Evolutionary conservation across 1,140 invertebrate genomes (phyloP).

Genomic region (Solen grandis): DNA sequence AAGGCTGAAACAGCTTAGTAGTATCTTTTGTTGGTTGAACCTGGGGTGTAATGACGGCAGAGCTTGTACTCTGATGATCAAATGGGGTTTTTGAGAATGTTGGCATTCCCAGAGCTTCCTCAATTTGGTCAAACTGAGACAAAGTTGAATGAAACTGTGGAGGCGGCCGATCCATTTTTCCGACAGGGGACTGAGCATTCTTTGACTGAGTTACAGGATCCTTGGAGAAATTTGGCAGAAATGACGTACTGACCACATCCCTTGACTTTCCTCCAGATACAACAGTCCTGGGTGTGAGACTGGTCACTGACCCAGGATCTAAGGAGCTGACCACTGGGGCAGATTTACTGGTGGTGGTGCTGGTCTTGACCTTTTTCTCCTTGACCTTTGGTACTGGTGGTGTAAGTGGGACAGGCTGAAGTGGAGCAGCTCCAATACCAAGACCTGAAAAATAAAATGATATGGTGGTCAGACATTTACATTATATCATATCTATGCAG

Average conservation of each 20-base stretch:
- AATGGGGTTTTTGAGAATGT: conserved; percentile 5
- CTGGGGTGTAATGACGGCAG: conserved; percentile 2
- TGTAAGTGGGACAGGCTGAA: neutral
- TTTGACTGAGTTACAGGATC: too few species aligned
- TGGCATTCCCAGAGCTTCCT: conserved; percentile 11
- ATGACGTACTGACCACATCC: too few species aligned
- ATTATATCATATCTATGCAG: neutral
- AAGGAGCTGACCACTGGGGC: too few species aligned
- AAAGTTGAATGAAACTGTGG: neutral
- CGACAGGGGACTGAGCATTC: neutral
- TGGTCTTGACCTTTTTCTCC: conserved; percentile 20
- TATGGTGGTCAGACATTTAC: neutral
- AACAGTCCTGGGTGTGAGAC: too few species aligned
- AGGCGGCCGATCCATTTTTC: neutral
- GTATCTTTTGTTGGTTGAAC: neutral
- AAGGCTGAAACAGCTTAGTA: conserved; percentile 51
- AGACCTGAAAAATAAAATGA: conserved; percentile 24
- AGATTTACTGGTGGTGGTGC: neutral
- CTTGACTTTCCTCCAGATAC: too few species aligned
- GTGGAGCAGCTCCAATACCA: neutral
- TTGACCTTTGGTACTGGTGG: neutral
- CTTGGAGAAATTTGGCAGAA: too few species aligned
- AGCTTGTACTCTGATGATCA: conserved; percentile 13
- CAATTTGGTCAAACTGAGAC: neutral
- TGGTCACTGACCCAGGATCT: too few species aligned